Conservation (phyloP, 2,888 invertebrate genomes). For the Polydrusus tereticollis region DNA sequence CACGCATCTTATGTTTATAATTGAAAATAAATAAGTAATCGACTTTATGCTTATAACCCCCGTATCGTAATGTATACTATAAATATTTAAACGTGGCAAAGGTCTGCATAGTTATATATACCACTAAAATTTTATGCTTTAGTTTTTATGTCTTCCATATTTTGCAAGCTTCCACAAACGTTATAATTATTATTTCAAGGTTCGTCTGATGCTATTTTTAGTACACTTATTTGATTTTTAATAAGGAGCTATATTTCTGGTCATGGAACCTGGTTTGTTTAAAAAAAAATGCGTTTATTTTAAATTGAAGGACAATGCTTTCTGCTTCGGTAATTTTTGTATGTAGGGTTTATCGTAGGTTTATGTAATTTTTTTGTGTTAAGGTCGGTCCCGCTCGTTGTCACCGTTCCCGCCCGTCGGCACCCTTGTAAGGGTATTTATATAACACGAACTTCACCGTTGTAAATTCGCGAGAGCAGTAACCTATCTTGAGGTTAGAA, state of each 20-base stretch:
- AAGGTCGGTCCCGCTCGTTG: too few species aligned
- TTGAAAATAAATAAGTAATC: too few species aligned
- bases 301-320: not conserved
- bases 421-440: too few species aligned
- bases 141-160: slow-evolving; percentile 15
- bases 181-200: slow-evolving; percentile 28
- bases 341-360: too few species aligned
- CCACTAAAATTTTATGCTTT: slow-evolving; percentile 5
- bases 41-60: not conserved
- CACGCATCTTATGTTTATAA: too few species aligned
- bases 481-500: too few species aligned
- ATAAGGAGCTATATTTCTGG: not conserved
- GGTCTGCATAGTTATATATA: not conserved
- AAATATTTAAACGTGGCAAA: slow-evolving; percentile 7
- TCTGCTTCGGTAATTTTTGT: not conserved
- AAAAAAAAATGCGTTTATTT: not conserved
- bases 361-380: too few species aligned
- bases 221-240: slow-evolving; percentile 5
- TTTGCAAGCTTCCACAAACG: slow-evolving; percentile 8
- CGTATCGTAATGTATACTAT: not conserved
- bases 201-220: slow-evolving; percentile 19
- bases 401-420: too few species aligned
- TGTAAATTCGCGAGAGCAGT: too few species aligned
- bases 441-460: too few species aligned
- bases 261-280: not conserved